Percentiles rank a stretch among this genome's conserved stretches.
phyloP scores from a whole-genome alignment of 1,140 invertebrate species.

The Euura lappo region DNA sequence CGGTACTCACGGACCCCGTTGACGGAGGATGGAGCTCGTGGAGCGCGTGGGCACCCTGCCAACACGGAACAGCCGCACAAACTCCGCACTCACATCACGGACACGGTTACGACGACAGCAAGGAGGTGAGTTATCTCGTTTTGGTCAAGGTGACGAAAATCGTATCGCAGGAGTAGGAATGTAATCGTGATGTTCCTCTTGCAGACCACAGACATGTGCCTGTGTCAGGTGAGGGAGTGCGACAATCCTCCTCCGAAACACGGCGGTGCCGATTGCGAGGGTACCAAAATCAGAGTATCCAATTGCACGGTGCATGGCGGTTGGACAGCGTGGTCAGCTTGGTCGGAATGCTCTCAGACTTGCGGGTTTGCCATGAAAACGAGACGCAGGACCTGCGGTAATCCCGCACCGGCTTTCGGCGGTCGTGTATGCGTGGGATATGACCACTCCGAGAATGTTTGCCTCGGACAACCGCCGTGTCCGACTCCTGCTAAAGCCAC shows the following conservation, averaged over 20 bases:
- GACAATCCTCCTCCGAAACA: constrained; percentile 82
- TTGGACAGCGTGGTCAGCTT: constrained; percentile 88
- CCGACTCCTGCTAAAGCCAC: constrained; percentile 65
- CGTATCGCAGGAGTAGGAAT: not conserved
- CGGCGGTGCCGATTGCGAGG: constrained; percentile 72
- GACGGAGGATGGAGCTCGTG: constrained; percentile 68
- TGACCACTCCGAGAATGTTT: constrained; percentile 79
- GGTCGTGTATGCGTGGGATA: constrained; percentile 84
- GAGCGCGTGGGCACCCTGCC: constrained; percentile 57
- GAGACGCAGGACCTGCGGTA: constrained; percentile 77
- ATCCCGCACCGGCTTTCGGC: constrained; percentile 81
- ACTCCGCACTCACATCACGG: constrained; percentile 21
- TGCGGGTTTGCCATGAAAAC: constrained; percentile 84
- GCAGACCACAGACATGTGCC: constrained; percentile 68
- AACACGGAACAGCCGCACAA: constrained; percentile 57
- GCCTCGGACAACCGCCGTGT: constrained; percentile 80
- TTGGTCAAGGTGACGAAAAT: not conserved
- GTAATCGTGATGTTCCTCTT: constrained; percentile 6
- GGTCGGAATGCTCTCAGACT: constrained; percentile 83
- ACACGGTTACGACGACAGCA: constrained; percentile 9
- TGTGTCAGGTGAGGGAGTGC: constrained; percentile 79
- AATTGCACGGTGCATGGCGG: constrained; percentile 86
- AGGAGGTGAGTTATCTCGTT: not conserved
- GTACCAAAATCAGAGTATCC: constrained; percentile 66
- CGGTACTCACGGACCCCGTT: constrained; percentile 66